These are phyloP conservation scores for Phalera bucephala DNA, from an alignment of 2,888 invertebrate species.

Conservation along the genomic window DNA sequence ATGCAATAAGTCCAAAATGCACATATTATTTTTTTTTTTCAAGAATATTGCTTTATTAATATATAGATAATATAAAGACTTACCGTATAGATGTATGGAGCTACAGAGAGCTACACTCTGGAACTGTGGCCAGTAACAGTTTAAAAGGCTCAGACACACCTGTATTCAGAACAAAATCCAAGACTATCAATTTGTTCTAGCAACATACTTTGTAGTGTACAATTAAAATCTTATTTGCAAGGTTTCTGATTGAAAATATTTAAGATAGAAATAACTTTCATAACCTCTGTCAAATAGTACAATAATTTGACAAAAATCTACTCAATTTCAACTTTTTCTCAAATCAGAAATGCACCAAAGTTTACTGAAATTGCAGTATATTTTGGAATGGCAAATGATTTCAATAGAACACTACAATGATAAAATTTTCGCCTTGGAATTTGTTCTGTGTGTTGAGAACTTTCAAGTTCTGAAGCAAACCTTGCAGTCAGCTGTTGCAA, in stretches of 20 bases:
- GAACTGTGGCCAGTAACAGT: constrained; percentile 58
- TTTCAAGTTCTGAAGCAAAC: constrained; percentile 33
- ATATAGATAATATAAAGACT: too few species aligned
- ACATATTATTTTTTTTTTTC: too few species aligned
- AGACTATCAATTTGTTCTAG: constrained; percentile 44
- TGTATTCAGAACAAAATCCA: constrained; percentile 65
- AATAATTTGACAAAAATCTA: too few species aligned
- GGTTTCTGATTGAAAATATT: too few species aligned
- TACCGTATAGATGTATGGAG: constrained; percentile 24
- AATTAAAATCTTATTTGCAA: background rate
- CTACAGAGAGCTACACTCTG: constrained; percentile 29
- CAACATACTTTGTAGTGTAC: background rate
- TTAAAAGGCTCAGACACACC: constrained; percentile 53
- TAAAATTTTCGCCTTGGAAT: constrained; percentile 38
- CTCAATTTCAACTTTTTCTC: too few species aligned
- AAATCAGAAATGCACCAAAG: too few species aligned
- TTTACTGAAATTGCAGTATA: too few species aligned
- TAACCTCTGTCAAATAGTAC: too few species aligned
- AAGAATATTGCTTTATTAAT: too few species aligned
- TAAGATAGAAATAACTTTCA: too few species aligned
- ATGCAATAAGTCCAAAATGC: too few species aligned
- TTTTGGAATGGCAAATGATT: too few species aligned
- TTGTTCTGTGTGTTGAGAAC: constrained; percentile 30
- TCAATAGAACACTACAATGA: background rate
- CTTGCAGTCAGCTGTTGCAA: constrained; percentile 42